These are phyloP conservation scores for Pandemis cinnamomeana DNA, from an alignment of 2,888 invertebrate genomes.

Conservation along the genomic window DNA sequence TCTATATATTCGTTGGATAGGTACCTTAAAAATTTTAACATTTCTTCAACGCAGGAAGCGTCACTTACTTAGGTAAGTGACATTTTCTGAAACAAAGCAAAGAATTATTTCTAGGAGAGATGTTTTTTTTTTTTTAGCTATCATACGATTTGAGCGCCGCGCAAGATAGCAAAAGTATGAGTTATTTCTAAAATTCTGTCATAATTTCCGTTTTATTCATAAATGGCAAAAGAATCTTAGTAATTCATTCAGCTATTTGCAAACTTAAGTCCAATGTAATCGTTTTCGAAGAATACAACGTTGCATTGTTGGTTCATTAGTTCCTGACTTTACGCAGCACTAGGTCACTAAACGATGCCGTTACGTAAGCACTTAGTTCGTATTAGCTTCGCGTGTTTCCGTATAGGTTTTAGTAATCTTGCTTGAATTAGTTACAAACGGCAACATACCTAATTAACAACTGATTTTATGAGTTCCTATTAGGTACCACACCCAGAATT, in stretches of 20 bases:
- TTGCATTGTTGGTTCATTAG: constrained; percentile 11
- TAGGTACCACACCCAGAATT: background rate
- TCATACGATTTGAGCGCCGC: too few species aligned
- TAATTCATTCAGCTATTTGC: background rate
- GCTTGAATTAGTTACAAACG: constrained; percentile 12
- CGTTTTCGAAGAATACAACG: constrained; percentile 4
- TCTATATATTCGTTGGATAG: too few species aligned
- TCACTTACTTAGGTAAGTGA: too few species aligned
- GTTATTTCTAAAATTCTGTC: too few species aligned
- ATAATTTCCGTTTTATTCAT: too few species aligned
- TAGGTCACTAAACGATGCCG: constrained; percentile 31
- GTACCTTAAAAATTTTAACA: too few species aligned
- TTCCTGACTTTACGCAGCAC: constrained; percentile 36
- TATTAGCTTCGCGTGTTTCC: constrained; percentile 33
- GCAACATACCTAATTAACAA: background rate
- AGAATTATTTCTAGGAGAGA: too few species aligned
- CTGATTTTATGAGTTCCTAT: constrained; percentile 16
- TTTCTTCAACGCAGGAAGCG: too few species aligned
- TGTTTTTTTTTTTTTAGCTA: too few species aligned
- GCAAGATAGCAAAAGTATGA: too few species aligned
- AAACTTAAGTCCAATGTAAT: background rate
- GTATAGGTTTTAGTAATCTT: constrained; percentile 24
- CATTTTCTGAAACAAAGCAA: too few species aligned
- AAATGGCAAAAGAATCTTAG: too few species aligned
- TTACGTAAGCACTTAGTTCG: constrained; percentile 22